Conservation (phyloP, 2,888 invertebrate genomes). For the Dascillus cervinus region DNA sequence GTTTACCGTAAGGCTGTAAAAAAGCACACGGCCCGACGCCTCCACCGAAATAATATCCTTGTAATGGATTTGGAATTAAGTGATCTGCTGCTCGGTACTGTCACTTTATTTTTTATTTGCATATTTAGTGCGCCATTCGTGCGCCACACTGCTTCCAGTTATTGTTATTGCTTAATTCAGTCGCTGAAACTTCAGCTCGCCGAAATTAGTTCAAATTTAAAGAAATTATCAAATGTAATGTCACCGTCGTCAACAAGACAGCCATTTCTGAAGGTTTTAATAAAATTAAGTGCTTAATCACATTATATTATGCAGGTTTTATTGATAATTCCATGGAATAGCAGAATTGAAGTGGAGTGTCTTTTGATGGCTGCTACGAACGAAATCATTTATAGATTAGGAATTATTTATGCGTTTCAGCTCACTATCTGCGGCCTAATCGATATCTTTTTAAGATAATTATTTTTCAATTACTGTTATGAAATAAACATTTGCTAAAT, state of each 20-base stretch:
- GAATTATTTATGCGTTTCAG: slow-evolving; percentile 20
- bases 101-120: slow-evolving; percentile 29
- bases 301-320: slow-evolving; percentile 15
- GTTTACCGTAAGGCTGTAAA: slow-evolving; percentile 23
- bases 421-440: slow-evolving; percentile 11
- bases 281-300: slow-evolving; percentile 17
- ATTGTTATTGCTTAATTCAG: slow-evolving; percentile 7
- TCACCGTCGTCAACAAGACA: slow-evolving; percentile 7
- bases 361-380: slow-evolving; percentile 17
- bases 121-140: slow-evolving; percentile 20
- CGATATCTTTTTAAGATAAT: slow-evolving; percentile 18
- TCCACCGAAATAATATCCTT: slow-evolving; percentile 31
- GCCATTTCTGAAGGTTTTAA: slow-evolving; percentile 14
- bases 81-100: slow-evolving; percentile 29
- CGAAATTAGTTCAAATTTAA: too few species aligned
- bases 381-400: slow-evolving; percentile 15
- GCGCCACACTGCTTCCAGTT: slow-evolving; percentile 7
- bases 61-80: slow-evolving; percentile 39
- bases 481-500: too few species aligned
- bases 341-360: slow-evolving; percentile 12
- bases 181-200: too few species aligned
- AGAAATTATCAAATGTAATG: too few species aligned
- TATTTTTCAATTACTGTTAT: too few species aligned
- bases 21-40: slow-evolving; percentile 22
- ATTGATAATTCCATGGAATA: slow-evolving; percentile 17